A percentile compares a stretch with the other conserved stretches of the same genome.
phyloP scores from a whole-genome alignment of 2,888 invertebrate species.

The Thymelicus lineola region DNA sequence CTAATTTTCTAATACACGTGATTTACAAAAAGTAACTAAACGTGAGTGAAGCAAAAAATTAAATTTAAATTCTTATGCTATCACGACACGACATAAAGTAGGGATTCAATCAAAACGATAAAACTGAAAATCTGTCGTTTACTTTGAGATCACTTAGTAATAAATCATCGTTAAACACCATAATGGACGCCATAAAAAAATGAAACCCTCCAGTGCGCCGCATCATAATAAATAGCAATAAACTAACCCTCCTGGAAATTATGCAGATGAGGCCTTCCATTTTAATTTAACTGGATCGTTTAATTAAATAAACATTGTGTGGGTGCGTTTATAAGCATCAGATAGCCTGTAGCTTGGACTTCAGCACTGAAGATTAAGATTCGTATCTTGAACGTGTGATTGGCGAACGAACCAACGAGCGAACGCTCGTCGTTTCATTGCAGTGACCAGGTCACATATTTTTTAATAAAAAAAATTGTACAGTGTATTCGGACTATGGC shows the following conservation, averaged over 20 bases:
- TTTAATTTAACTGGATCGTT: constrained; percentile 13
- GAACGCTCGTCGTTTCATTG: too few relatives aligned
- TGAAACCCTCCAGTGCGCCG: constrained; percentile 23
- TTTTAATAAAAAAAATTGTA: too few relatives aligned
- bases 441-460: too few relatives aligned
- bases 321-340: not conserved
- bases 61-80: not conserved
- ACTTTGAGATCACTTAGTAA: not conserved
- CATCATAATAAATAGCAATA: constrained; percentile 31
- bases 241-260: constrained; percentile 38
- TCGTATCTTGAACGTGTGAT: too few relatives aligned
- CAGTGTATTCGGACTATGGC: too few relatives aligned
- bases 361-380: too few relatives aligned
- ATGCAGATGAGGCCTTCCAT: constrained; percentile 38
- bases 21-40: too few relatives aligned
- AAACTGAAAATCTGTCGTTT: not conserved
- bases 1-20: too few relatives aligned
- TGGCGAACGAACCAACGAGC: too few relatives aligned
- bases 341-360: too few relatives aligned
- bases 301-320: constrained; percentile 8
- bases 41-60: too few relatives aligned
- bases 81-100: not conserved
- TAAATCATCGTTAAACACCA: constrained; percentile 27
- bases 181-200: constrained; percentile 16
- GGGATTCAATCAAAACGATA: not conserved